Base-by-base conservation (phyloP, 1,140 invertebrate species). In the Diuraphis noxia region DNA sequence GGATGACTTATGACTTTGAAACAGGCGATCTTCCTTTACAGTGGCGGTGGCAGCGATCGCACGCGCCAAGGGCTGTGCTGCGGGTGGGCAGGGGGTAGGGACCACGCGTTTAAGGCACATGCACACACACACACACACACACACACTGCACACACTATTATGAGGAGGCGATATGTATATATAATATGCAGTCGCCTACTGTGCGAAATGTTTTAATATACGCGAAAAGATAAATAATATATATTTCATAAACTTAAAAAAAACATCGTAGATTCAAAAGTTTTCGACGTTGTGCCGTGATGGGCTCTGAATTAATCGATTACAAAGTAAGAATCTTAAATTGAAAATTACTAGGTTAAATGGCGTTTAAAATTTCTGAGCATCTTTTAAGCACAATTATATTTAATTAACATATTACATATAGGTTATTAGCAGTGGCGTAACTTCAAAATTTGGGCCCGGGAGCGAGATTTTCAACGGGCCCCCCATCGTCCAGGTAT, bases 1-100 rank as follows among this genome's bases (percentile, higher is more conserved):
- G 89, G 89, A 91, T 91, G 89, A 91, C 77, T 91, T 91, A 91
- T 36, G 89, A 82, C 89, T 91, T 52, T 17, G 85, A 38, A 86
- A 86, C 85, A n/a, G 85, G 34, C 85, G 46, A 86, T 86, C 85
- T 52, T 84, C 30, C 79, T 40, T 34, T 43, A 19, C 41, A 79
- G 82, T 17, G 41, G 82, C 10, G 82, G 41, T 7, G 30, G 25
- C 30, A 40, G 36, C 38, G 79, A 30, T 72, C 30, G 56, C 30
- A 72, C 56, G 30, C 30, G 56, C 34, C 72, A 34, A 36, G 19
- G 34, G 72, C 21, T 34, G 34, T 36, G 34, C 19, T 36, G 34
- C 7, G 34, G 72, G 34, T 21, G 34, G 72, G 23, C 17, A 8
- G 72, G 72, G 5, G n/a, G 72, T 9, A 17, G 19, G n/a, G 34